Percentiles rank a stretch among this genome's conserved stretches.
Evolutionary conservation across 2,797 vertebrate genomes (phyloP).

Genomic region (Sternarchorhynchus goeldii): DNA sequence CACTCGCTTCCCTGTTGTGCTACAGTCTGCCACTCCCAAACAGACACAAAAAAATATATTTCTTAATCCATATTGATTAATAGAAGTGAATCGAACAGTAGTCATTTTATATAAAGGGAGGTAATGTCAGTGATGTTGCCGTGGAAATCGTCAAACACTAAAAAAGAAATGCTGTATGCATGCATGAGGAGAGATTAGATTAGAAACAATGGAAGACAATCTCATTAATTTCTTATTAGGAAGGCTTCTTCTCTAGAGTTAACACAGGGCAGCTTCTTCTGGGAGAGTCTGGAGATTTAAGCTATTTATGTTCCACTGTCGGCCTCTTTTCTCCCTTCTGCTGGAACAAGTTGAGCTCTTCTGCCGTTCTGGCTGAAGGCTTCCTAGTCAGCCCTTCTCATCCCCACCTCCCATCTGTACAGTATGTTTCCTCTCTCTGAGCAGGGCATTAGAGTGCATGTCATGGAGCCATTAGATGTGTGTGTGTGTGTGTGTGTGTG

Average conservation of each 20-base stretch:
- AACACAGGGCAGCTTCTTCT: conserved; percentile 21
- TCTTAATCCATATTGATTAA: conserved; percentile 9
- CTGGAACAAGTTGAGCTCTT: conserved; percentile 47
- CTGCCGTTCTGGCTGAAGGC: conserved; percentile 49
- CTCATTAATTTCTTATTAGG: conserved; percentile 23
- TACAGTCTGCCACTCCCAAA: conserved; percentile 13
- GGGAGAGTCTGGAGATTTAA: conserved; percentile 40
- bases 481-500: conserved; percentile 1
- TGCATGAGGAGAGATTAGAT: conserved; percentile 14
- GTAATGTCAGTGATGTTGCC: conserved; percentile 24
- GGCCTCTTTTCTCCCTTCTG: conserved; percentile 40
- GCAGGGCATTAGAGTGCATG: conserved; percentile 12
- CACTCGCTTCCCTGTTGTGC: conserved; percentile 29
- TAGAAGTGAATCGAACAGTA: conserved; percentile 27
- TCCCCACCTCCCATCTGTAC: conserved; percentile 37
- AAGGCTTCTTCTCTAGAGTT: conserved; percentile 33
- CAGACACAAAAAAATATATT: conserved; percentile 38
- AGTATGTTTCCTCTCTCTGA: conserved; percentile 35
- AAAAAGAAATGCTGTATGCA: neutral
- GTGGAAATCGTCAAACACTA: neutral
- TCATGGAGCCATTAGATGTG: conserved; percentile 38
- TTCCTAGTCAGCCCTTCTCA: conserved; percentile 33
- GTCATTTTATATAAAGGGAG: conserved; percentile 29
- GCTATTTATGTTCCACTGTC: conserved; percentile 51
- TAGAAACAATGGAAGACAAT: conserved; percentile 16